Percentiles rank a stretch among this genome's conserved stretches.
These are phyloP conservation scores for Lasioglossum lativentre DNA, from an alignment of 2,888 invertebrate species.

Conservation along the genomic window DNA sequence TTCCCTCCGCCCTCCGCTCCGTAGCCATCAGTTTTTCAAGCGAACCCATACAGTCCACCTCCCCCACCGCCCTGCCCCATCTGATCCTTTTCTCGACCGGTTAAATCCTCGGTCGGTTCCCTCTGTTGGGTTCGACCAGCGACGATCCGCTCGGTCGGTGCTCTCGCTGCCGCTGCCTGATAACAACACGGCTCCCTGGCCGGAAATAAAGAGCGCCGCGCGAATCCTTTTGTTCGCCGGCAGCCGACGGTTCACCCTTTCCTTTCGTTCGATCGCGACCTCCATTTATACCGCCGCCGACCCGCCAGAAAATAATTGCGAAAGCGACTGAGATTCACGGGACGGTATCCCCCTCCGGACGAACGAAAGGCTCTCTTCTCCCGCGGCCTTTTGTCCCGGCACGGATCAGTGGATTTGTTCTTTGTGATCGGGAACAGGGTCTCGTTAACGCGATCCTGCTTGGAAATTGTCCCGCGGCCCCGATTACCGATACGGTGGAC, in stretches of 20 bases:
- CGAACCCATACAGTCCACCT: neutral
- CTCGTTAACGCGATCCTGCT: constrained; percentile 27
- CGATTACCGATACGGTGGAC: neutral
- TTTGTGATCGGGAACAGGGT: constrained; percentile 27
- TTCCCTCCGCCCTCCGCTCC: neutral
- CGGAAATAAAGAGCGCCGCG: constrained; percentile 62
- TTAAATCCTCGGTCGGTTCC: constrained; percentile 24
- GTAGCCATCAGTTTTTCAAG: constrained; percentile 6
- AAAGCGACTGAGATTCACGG: constrained; percentile 49
- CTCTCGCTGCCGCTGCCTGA: constrained; percentile 54
- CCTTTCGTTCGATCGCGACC: constrained; percentile 59
- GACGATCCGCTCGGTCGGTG: constrained; percentile 30
- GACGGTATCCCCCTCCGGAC: constrained; percentile 3
- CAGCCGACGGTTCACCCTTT: constrained; percentile 35
- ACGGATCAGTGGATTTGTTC: constrained; percentile 14
- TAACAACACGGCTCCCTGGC: constrained; percentile 62
- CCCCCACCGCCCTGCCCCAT: neutral
- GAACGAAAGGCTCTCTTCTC: constrained; percentile 1
- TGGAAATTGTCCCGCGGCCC: constrained; percentile 19
- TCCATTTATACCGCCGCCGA: constrained; percentile 52
- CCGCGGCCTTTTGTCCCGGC: constrained; percentile 25
- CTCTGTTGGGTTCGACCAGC: constrained; percentile 11
- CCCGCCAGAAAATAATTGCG: constrained; percentile 61
- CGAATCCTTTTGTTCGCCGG: constrained; percentile 58
- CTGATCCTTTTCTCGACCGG: constrained; percentile 32